A percentile compares a stretch with the other conserved stretches of the same genome.
These are phyloP conservation scores for Rachycentron canadum DNA, from an alignment of 2,797 vertebrate genomes.

Conservation along the genomic window DNA sequence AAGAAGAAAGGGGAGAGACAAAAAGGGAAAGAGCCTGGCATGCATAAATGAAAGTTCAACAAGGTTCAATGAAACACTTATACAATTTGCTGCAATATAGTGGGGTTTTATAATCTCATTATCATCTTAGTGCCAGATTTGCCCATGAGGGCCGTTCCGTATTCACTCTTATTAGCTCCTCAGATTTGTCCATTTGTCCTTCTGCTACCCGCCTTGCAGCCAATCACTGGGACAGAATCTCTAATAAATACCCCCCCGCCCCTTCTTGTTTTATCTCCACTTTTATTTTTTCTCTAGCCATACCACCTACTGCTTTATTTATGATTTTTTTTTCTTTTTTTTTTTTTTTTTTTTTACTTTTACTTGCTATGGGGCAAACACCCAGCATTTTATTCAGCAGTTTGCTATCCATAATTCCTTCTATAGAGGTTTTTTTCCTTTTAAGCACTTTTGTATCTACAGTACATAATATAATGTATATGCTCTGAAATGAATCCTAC, in stretches of 20 bases:
- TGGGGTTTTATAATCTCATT: constrained; percentile 85
- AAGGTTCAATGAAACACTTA: constrained; percentile 85
- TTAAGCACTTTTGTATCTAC: constrained; percentile 45
- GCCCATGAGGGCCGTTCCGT: constrained; percentile 81
- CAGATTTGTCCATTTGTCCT: constrained; percentile 83
- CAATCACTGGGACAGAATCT: constrained; percentile 72
- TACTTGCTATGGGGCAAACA: constrained; percentile 57
- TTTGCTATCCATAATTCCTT: constrained; percentile 47
- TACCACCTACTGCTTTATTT: constrained; percentile 65
- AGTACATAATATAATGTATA: constrained; percentile 27
- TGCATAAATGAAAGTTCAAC: constrained; percentile 83
- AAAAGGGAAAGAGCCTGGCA: constrained; percentile 68
- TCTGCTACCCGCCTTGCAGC: constrained; percentile 72
- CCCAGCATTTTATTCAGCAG: constrained; percentile 51
- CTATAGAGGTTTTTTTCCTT: constrained; percentile 37
- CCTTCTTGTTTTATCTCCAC: constrained; percentile 51
- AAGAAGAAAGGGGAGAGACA: constrained; percentile 65
- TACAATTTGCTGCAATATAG: constrained; percentile 84
- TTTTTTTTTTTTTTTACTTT: constrained; percentile 19
- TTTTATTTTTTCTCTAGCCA: constrained; percentile 50
- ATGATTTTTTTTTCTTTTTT: no score
- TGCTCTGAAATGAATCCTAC: constrained; percentile 24
- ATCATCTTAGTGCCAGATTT: constrained; percentile 85
- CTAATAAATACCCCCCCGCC: constrained; percentile 69
- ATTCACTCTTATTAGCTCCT: constrained; percentile 83